Evolutionary conservation across 1,140 invertebrate genomes (phyloP).

Genomic region (Danaus melanippus): DNA sequence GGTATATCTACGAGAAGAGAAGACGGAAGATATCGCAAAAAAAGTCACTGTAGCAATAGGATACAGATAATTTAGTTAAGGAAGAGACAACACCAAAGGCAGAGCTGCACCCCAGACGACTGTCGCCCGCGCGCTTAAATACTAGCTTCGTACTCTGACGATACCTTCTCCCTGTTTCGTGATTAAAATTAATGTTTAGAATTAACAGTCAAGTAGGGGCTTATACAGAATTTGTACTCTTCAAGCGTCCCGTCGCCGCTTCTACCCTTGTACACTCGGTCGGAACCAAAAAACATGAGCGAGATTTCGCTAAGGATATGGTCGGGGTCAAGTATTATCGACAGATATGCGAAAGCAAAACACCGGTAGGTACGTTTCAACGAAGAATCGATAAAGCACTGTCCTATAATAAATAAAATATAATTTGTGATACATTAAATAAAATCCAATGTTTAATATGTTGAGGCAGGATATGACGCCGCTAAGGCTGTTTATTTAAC

Average conservation of each 20-base stretch:
- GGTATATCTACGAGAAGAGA: slow-evolving; percentile 30
- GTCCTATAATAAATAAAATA: slow-evolving; percentile 41
- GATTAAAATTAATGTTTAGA: slow-evolving; percentile 62
- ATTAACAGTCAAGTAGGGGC: slow-evolving; percentile 67
- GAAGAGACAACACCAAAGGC: slow-evolving; percentile 66
- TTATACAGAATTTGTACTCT: slow-evolving; percentile 75
- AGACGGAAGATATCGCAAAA: slow-evolving; percentile 53
- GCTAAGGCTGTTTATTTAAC: slow-evolving; percentile 22
- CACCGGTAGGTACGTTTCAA: slow-evolving; percentile 39
- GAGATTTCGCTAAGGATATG: slow-evolving; percentile 9
- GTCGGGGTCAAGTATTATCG: slow-evolving; percentile 5
- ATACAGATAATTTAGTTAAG: slow-evolving; percentile 53
- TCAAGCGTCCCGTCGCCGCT: slow-evolving; percentile 61
- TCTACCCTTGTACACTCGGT: slow-evolving; percentile 35
- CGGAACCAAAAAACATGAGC: slow-evolving; percentile 24
- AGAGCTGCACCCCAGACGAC: slow-evolving; percentile 43
- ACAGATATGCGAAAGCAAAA: slow-evolving; percentile 32
- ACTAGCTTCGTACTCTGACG: slow-evolving; percentile 39
- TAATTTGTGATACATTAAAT: slow-evolving; percentile 52
- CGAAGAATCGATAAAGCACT: slow-evolving; percentile 35
- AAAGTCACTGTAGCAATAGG: slow-evolving; percentile 65
- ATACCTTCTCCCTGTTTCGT: slow-evolving; percentile 60
- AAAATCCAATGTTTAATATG: slow-evolving; percentile 44
- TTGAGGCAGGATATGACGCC: slow-evolving; percentile 46
- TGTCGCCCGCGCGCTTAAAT: slow-evolving; percentile 44